Evolutionary conservation across 2,888 invertebrate species (phyloP).

Genomic region (Strigamia transsilvanica): DNA sequence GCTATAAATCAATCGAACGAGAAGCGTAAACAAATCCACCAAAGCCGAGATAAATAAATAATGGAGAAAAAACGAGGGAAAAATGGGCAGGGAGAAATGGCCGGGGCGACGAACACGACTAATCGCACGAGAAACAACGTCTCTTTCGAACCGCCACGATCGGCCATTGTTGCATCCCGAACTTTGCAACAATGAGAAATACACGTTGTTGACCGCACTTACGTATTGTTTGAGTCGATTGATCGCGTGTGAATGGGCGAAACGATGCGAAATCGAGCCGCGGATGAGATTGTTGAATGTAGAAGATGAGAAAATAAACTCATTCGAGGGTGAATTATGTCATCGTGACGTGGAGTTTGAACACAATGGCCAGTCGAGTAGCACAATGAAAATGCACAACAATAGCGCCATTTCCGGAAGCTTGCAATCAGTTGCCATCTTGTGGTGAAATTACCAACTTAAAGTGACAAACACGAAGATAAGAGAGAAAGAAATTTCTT

Average conservation of each 20-base stretch:
- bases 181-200: conserved; percentile 1
- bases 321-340: conserved; percentile 43
- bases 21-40: background rate
- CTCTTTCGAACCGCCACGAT: background rate
- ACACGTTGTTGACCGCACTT: background rate
- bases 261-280: background rate
- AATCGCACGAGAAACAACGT: background rate
- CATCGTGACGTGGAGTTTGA: conserved; percentile 50
- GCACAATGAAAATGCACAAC: conserved; percentile 51
- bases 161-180: conserved; percentile 1
- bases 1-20: background rate
- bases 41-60: background rate
- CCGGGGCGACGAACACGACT: background rate
- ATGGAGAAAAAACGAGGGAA: background rate
- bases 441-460: conserved; percentile 14
- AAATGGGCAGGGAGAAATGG: background rate
- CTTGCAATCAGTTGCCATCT: conserved; percentile 37
- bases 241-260: background rate
- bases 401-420: conserved; percentile 53
- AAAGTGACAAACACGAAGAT: background rate
- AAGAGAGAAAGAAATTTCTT: background rate
- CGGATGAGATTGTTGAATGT: background rate
- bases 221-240: conserved; percentile 9
- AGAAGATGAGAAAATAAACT: background rate
- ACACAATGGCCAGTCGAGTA: conserved; percentile 48